Evolutionary conservation across 2,113 vertebrate species (phyloP).

Genomic region (Leuciscus idus): DNA sequence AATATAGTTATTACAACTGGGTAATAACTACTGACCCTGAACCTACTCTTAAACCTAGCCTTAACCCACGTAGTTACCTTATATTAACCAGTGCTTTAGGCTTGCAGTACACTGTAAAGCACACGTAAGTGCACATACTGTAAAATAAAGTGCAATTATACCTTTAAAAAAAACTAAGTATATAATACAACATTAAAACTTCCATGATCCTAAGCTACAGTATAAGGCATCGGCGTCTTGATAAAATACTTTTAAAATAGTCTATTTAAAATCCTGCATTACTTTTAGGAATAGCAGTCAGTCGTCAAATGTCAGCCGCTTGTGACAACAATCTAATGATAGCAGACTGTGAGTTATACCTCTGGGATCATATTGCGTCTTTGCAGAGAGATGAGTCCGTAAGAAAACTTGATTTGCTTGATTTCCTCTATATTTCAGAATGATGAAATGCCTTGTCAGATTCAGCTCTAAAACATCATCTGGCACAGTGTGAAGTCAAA

Average conservation of each 20-base stretch:
- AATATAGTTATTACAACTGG: too few species aligned
- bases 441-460: conserved; percentile 17
- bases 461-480: background rate
- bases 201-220: background rate
- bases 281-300: background rate
- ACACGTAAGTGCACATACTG: too few species aligned
- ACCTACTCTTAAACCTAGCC: too few species aligned
- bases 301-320: background rate
- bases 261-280: background rate
- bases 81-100: too few species aligned
- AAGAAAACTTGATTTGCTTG: conserved; percentile 17
- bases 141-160: too few species aligned
- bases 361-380: background rate
- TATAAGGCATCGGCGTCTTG: background rate
- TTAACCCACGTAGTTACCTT: too few species aligned
- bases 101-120: too few species aligned
- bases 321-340: conserved; percentile 13
- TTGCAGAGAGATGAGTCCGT: background rate
- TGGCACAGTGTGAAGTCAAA: background rate
- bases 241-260: background rate
- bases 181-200: too few species aligned
- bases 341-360: background rate
- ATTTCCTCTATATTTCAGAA: conserved; percentile 21
- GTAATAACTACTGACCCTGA: too few species aligned
- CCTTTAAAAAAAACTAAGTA: too few species aligned